A percentile compares a stretch with the other conserved stretches of the same genome.
Evolutionary conservation across 2,888 invertebrate genomes (phyloP).

Genomic region (Chrysina gloriosa): DNA sequence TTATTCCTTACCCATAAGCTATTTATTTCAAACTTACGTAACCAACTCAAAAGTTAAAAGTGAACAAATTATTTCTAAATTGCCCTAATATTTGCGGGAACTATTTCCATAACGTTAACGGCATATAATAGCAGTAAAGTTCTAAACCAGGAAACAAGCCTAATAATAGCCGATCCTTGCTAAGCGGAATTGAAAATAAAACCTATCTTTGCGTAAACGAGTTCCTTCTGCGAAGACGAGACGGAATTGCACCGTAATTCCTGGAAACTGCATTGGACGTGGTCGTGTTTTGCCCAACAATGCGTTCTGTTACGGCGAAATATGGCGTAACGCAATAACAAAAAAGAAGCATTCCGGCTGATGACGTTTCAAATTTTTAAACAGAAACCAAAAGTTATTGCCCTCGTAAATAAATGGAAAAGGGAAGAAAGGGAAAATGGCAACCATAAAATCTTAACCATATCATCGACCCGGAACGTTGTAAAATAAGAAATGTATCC

Average conservation of each 20-base stretch:
- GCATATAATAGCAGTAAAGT: no score
- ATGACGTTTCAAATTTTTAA: conserved; percentile 22
- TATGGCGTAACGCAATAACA: background rate
- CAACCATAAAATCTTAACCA: conserved; percentile 15
- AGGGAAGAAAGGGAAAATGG: conserved; percentile 21
- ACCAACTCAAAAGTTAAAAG: no score
- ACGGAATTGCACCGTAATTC: conserved; percentile 10
- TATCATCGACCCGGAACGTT: background rate
- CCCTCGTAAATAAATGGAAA: conserved; percentile 27
- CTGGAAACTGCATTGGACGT: background rate
- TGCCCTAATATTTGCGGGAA: no score
- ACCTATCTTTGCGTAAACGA: background rate
- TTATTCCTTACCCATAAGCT: no score
- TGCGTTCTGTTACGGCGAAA: background rate
- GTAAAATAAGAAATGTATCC: background rate
- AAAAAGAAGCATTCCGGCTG: background rate
- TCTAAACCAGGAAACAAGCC: background rate
- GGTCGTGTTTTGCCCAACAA: conserved; percentile 3
- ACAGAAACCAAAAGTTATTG: conserved; percentile 32
- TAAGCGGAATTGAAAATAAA: conserved; percentile 2
- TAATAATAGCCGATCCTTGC: background rate
- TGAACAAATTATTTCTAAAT: no score
- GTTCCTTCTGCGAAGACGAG: conserved; percentile 12
- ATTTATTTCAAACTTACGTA: no score
- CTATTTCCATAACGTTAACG: no score